Conservation (phyloP, 2,797 vertebrate species). For the Sebastes alutus region DNA sequence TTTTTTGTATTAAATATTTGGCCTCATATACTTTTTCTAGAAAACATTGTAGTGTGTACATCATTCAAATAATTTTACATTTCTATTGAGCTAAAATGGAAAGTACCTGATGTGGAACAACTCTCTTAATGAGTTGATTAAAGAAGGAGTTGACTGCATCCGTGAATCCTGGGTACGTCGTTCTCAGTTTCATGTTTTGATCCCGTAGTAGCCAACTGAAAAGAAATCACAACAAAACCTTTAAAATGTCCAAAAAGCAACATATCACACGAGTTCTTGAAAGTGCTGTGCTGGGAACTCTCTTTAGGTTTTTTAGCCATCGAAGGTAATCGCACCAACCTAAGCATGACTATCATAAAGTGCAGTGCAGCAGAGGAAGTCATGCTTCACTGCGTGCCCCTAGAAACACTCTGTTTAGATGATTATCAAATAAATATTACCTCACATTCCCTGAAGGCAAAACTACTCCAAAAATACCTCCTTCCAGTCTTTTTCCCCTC, state of each 20-base stretch:
- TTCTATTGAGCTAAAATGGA: neutral
- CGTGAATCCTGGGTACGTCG: slow-evolving; percentile 86
- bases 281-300: neutral
- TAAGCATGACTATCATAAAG: slow-evolving; percentile 33
- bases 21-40: neutral
- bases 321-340: neutral
- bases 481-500: slow-evolving; percentile 1
- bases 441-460: slow-evolving; percentile 17
- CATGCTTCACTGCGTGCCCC: slow-evolving; percentile 1
- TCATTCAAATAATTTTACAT: neutral
- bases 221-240: neutral
- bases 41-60: neutral
- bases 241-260: neutral
- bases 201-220: slow-evolving; percentile 89
- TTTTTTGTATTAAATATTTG: neutral
- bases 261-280: neutral
- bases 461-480: slow-evolving; percentile 40
- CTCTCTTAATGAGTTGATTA: slow-evolving; percentile 82
- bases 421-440: slow-evolving; percentile 58
- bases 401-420: slow-evolving; percentile 42
- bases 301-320: neutral
- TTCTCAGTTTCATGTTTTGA: slow-evolving; percentile 86
- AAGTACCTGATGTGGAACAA: slow-evolving; percentile 86
- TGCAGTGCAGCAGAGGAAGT: slow-evolving; percentile 11
- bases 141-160: slow-evolving; percentile 88